Evolutionary conservation across 1,140 invertebrate species (phyloP).

Genomic region (Tigriopus japonicus): DNA sequence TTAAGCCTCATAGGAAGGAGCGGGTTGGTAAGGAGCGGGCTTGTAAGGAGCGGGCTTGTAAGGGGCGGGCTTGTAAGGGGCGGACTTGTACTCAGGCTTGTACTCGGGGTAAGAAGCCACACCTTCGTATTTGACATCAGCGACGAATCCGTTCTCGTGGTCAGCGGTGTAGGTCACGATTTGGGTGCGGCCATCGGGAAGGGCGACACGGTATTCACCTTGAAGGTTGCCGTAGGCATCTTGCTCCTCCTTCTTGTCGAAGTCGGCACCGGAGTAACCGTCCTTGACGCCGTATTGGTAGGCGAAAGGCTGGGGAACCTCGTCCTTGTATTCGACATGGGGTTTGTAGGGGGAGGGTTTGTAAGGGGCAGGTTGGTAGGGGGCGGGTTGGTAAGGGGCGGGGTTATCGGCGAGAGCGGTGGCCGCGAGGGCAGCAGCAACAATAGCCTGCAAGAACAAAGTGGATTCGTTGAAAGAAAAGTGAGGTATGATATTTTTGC

Average conservation of each 20-base stretch:
- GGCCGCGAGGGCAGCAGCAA: background rate
- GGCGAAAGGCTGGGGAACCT: slow-evolving; percentile 9
- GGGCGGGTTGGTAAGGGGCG: slow-evolving; percentile 3
- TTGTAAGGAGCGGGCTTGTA: too few species aligned
- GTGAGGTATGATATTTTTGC: too few species aligned
- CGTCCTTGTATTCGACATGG: background rate
- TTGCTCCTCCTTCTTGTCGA: slow-evolving; percentile 11
- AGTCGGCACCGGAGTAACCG: slow-evolving; percentile 7
- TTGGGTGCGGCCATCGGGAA: slow-evolving; percentile 11
- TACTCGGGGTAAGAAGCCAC: slow-evolving; percentile 7
- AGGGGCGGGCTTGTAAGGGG: slow-evolving; percentile 1
- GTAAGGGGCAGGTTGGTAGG: slow-evolving; percentile 1
- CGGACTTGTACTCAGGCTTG: background rate
- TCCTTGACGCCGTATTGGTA: slow-evolving; percentile 15
- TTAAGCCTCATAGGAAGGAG: too few species aligned
- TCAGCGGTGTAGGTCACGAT: slow-evolving; percentile 8
- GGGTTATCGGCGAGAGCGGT: background rate
- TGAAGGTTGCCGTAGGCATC: slow-evolving; percentile 10
- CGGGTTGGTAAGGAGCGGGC: too few species aligned
- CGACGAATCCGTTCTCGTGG: slow-evolving; percentile 8
- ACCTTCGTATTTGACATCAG: slow-evolving; percentile 13
- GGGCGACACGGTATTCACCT: background rate
- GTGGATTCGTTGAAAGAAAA: too few species aligned
- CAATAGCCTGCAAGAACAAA: background rate
- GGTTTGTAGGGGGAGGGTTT: background rate